These are phyloP conservation scores for Macroglossus sobrinus DNA, from an alignment of 2,113 vertebrate genomes.

Conservation along the genomic window DNA sequence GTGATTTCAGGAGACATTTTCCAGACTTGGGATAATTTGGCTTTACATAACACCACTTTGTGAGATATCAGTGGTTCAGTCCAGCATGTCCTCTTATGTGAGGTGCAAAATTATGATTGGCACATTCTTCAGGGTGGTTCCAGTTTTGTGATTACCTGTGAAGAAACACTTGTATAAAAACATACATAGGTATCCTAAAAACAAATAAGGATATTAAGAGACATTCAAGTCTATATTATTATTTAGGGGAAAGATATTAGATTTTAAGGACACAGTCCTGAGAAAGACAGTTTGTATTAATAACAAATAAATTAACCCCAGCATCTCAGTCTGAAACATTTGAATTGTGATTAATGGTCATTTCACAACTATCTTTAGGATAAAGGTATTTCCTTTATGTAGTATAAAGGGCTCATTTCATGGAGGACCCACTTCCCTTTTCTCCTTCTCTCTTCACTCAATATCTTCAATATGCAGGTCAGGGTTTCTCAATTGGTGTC, in stretches of 20 bases:
- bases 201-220: neutral
- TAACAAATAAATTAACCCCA: neutral
- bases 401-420: neutral
- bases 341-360: neutral
- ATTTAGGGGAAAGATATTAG: neutral
- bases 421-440: neutral
- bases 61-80: neutral
- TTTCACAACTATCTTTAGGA: constrained; percentile 11
- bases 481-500: neutral
- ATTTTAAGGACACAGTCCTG: neutral
- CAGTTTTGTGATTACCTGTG: neutral
- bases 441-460: neutral
- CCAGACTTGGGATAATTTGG: neutral
- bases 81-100: neutral
- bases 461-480: neutral
- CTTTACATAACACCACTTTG: neutral
- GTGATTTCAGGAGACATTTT: neutral
- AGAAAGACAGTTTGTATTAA: neutral
- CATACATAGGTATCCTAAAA: neutral
- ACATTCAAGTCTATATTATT: neutral
- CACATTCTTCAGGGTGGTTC: neutral
- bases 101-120: neutral
- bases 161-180: constrained; percentile 24
- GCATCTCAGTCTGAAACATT: neutral
- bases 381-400: neutral